Evolutionary conservation across 2,797 vertebrate genomes (phyloP).

Genomic region (Pteropus rufus): DNA sequence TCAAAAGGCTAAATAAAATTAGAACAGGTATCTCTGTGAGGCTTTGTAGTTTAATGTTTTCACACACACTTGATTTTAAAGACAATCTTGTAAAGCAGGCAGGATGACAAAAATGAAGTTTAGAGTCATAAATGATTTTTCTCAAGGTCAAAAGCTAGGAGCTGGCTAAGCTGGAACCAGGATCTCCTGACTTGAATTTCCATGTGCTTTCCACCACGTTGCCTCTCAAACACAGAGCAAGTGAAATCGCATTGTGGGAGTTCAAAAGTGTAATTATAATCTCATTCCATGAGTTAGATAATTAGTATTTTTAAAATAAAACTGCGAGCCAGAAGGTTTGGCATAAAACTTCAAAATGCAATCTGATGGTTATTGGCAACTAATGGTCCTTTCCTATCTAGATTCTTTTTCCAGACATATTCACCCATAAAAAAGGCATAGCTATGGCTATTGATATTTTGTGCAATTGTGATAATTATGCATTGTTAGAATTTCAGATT

Average conservation of each 20-base stretch:
- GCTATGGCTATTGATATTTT: not conserved
- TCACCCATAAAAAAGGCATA: not conserved
- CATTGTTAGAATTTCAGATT: constrained; percentile 48
- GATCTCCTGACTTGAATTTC: constrained; percentile 12
- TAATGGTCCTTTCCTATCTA: not conserved
- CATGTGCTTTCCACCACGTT: not conserved
- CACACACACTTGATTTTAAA: not conserved
- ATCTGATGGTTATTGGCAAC: not conserved
- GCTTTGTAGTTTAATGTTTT: constrained; percentile 14
- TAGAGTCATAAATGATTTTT: constrained; percentile 31
- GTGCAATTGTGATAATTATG: not conserved
- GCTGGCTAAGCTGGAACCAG: not conserved
- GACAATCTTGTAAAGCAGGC: not conserved
- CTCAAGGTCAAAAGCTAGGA: constrained; percentile 15
- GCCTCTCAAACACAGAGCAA: constrained; percentile 11
- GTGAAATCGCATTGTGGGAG: not conserved
- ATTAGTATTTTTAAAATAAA: constrained; percentile 44
- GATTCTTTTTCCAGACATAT: not conserved
- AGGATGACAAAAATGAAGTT: constrained; percentile 4
- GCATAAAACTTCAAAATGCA: not conserved
- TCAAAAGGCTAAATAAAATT: constrained; percentile 1
- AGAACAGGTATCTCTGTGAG: not conserved
- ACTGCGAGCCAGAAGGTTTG: not conserved
- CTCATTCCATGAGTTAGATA: constrained; percentile 14
- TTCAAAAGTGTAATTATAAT: constrained; percentile 51